These are phyloP conservation scores for Drosophila hydei DNA, from an alignment of 1,140 invertebrate species.

Conservation along the genomic window DNA sequence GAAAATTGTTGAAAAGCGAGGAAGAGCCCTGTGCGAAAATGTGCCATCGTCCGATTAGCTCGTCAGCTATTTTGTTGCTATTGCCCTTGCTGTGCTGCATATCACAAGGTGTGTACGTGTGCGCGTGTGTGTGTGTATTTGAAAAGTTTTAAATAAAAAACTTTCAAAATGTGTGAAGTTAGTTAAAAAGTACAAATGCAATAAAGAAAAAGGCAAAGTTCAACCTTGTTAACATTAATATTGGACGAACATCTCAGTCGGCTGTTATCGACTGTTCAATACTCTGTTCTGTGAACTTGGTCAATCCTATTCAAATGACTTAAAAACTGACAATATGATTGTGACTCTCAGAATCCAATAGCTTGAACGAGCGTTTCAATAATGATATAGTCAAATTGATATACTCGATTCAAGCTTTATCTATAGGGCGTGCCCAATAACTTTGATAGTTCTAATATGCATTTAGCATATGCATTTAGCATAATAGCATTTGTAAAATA, in stretches of 20 bases:
- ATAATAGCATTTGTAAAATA: too few species aligned
- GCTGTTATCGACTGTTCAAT: neutral
- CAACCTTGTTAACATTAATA: neutral
- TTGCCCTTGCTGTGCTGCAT: conserved; percentile 44
- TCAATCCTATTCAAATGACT: too few species aligned
- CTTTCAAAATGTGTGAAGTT: neutral
- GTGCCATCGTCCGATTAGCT: conserved; percentile 17
- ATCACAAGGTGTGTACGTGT: conserved; percentile 57
- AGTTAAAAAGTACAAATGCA: neutral
- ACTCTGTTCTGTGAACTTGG: neutral
- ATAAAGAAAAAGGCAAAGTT: neutral
- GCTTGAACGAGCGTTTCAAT: too few species aligned
- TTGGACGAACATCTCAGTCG: neutral
- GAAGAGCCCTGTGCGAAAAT: conserved; percentile 17
- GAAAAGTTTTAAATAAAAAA: neutral
- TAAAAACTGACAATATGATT: too few species aligned
- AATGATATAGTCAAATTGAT: too few species aligned
- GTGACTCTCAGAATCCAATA: too few species aligned
- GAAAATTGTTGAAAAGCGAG: neutral
- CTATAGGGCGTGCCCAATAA: too few species aligned
- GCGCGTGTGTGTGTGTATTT: conserved; percentile 8
- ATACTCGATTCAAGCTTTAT: too few species aligned
- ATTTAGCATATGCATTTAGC: too few species aligned
- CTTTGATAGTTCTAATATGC: too few species aligned
- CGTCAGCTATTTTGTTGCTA: conserved; percentile 42